Conservation (phyloP, 2,797 vertebrate species). For the Parauchenoglanis ngamensis region DNA sequence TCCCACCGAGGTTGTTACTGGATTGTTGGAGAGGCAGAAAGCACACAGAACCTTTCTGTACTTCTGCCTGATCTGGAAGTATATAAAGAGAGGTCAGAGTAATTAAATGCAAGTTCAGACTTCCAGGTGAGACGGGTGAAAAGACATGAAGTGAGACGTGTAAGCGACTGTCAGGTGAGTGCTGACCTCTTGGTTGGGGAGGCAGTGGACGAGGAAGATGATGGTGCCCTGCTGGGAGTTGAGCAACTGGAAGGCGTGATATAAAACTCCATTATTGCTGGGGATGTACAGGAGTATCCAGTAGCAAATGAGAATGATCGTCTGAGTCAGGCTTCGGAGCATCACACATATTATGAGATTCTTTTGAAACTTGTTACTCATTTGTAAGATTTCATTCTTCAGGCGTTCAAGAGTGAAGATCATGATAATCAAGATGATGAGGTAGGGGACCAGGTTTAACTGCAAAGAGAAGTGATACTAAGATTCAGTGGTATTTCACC, state of each 20-base stretch:
- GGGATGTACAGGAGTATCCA: background rate
- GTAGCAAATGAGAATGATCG: background rate
- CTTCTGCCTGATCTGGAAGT: constrained; percentile 3
- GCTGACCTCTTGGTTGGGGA: constrained; percentile 27
- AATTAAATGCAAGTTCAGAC: background rate
- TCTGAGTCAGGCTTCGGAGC: background rate
- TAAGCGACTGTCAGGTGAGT: background rate
- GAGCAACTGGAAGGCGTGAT: background rate
- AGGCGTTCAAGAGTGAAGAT: background rate
- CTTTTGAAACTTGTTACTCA: background rate
- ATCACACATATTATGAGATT: background rate
- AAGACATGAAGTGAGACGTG: background rate
- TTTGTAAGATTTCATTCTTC: background rate
- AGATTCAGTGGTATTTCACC: background rate
- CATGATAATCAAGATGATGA: background rate
- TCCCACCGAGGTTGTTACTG: background rate
- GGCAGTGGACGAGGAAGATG: constrained; percentile 37
- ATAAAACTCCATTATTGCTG: background rate
- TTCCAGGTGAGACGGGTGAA: background rate
- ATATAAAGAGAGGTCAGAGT: background rate
- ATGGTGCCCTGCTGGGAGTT: constrained; percentile 43
- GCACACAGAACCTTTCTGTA: background rate
- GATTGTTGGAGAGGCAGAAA: background rate
- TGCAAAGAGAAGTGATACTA: background rate
- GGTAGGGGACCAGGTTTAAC: background rate